Base-by-base conservation (phyloP, 1,140 invertebrate genomes). In the Zaprionus africanus region DNA sequence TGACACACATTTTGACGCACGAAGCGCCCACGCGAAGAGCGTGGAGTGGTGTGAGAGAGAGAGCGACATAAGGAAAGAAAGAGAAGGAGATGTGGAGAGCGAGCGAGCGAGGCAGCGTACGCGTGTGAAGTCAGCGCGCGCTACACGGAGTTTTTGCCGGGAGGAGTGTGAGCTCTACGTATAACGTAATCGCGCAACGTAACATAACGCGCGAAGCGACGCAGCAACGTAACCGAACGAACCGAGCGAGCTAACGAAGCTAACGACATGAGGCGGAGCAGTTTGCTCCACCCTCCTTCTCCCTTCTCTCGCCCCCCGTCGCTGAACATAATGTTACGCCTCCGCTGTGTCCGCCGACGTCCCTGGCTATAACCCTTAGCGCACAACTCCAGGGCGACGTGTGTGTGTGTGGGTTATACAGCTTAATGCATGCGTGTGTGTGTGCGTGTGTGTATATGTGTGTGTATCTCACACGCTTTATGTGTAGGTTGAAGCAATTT, bases 401-500 rank as follows among this genome's bases (percentile, higher is more conserved):
- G 49, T 70, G 59, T 69, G 59, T 62, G 41, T 63, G 59, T 58
- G 57, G 87, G 77, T 77, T 78, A 87, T 71, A 86, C 83, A 86
- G 83, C 83, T 86, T 81, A 75, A 86, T 86, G 83, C 77, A 54
- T 85, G 78, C 64, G 66, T 71, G 70, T 68, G 53, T 67, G 22
- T 59, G 62, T 46, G 54, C 66, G 49, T 38, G 43, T 56, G 64
- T 54, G 68, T 72, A 54, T 76, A 63, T 71, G 62, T 68, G 53
- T 76, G 72, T 71, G 62, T 87, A 82, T 76, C 81, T 84, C 78
- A 79, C 72, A 79, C 77, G 78, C 76, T 76, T 91, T 90, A 91
- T 90, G 85, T 91, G 84, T 91, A 91, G 90, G 90, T 91, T 91
- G 90, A 81, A 86, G 80, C 85, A 91, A 91, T 91, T 91, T 91